Conservation (phyloP, 2,888 invertebrate species). For the Epinotia ramella region DNA sequence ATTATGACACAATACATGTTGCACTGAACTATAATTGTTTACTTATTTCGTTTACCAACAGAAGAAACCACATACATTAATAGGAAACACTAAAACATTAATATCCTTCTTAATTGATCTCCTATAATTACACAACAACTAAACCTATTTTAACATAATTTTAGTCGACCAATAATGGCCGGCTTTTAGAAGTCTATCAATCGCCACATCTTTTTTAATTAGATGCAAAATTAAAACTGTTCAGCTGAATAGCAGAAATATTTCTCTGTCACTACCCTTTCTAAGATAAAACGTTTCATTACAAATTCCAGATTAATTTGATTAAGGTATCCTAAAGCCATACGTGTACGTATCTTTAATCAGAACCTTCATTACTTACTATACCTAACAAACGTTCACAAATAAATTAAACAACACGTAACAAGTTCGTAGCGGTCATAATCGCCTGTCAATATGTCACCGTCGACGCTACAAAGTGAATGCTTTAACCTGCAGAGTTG, state of each 20-base stretch:
- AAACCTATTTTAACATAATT: neutral
- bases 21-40: too few relatives aligned
- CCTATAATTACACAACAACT: too few relatives aligned
- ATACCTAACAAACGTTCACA: slow-evolving; percentile 60
- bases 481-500: slow-evolving; percentile 63
- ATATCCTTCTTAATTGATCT: too few relatives aligned
- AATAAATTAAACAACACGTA: slow-evolving; percentile 62
- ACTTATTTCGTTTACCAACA: too few relatives aligned
- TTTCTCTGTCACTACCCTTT: neutral
- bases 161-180: neutral
- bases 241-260: slow-evolving; percentile 1
- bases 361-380: slow-evolving; percentile 30
- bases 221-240: neutral
- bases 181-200: neutral
- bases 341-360: slow-evolving; percentile 24
- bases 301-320: slow-evolving; percentile 22
- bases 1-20: too few relatives aligned
- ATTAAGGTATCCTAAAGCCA: slow-evolving; percentile 27
- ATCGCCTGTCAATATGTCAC: slow-evolving; percentile 71
- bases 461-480: slow-evolving; percentile 63
- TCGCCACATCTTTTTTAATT: neutral
- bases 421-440: slow-evolving; percentile 68
- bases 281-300: slow-evolving; percentile 8
- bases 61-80: too few relatives aligned
- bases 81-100: too few relatives aligned